phyloP scores from a whole-genome alignment of 1,140 invertebrate species.

The Brachionus plicatilis region DNA sequence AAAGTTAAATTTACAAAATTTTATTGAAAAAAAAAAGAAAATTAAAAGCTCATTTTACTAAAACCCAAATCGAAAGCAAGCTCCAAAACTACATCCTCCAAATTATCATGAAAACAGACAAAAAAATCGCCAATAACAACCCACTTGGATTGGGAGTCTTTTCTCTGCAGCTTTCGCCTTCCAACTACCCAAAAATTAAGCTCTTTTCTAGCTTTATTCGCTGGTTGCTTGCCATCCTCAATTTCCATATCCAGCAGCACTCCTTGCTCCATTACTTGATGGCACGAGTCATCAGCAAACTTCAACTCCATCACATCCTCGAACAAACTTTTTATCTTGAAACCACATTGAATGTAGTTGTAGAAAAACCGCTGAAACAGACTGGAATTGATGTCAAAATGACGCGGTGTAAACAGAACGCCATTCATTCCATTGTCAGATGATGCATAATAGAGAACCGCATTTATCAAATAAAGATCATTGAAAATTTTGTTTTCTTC shows the following conservation, averaged over 20 bases:
- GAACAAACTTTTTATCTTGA: conserved; percentile 7
- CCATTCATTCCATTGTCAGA: neutral
- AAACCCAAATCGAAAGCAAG: conserved; percentile 13
- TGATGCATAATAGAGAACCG: neutral
- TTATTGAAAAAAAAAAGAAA: neutral
- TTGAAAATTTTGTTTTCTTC: neutral
- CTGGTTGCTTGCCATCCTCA: neutral
- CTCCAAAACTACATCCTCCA: neutral
- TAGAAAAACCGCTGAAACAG: neutral
- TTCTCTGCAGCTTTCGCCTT: neutral
- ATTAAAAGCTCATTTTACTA: neutral
- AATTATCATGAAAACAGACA: conserved; percentile 7
- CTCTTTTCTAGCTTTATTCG: neutral
- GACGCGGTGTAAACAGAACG: neutral
- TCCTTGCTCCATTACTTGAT: conserved; percentile 18
- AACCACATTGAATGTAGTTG: neutral
- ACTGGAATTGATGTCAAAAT: neutral
- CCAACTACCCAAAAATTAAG: conserved; percentile 24
- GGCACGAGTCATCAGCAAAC: neutral
- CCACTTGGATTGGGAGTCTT: neutral
- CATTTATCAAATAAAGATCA: neutral
- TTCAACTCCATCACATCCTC: neutral
- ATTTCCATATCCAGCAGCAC: neutral
- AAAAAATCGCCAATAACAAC: neutral
- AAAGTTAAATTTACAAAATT: too few relatives aligned